Evolutionary conservation across 2,797 vertebrate genomes (phyloP), one percentile per base, ranked within the genome.

Genomic region (Sardinella longiceps): DNA sequence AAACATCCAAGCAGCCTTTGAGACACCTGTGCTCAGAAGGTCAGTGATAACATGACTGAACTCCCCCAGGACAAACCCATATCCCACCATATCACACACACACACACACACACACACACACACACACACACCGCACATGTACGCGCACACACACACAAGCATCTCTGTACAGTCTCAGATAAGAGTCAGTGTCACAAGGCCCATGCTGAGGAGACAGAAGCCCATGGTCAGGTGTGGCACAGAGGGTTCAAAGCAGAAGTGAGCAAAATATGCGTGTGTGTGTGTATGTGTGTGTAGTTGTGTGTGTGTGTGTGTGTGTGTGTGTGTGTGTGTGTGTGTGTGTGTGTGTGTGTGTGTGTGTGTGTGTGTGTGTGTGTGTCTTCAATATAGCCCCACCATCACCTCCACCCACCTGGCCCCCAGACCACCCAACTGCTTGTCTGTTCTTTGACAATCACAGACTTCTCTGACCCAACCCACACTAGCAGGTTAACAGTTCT

Each of bases 351-450:
- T 60, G 2, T 63, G 9, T 28, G 1, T 63, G 60, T 66, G 60
- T 66, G 63, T 66, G 33, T 77, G 33, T 77, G 18, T 77, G 70
- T 77, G 70, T 77, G 14, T 74, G 66, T 74, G 63, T 30, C 6
- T 63, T n/a, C n/a, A n/a, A n/a, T n/a, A n/a, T n/a, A n/a, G n/a
- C n/a, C 43, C 43, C 43, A 7, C 43, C 43, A 45, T 45, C 43
- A 14, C 50, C 10, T 3, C 50, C 50, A 1, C 50, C 50, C 50
- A 2, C 50, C 50, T 14, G 11, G 3, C 50, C 50, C 3, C 50
- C 50, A 51, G 5, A 51, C 50, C 50, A 51, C 50, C 50, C 14
- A 3, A 14, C 12, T 51, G 50, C 14, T 15, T 51, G 50, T 14
- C 14, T 12, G 12, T 51, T 15, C 50, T 12, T 15, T 15, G 14